phyloP scores from a whole-genome alignment of 2,797 vertebrate species.

The Tragelaphus oryx region DNA sequence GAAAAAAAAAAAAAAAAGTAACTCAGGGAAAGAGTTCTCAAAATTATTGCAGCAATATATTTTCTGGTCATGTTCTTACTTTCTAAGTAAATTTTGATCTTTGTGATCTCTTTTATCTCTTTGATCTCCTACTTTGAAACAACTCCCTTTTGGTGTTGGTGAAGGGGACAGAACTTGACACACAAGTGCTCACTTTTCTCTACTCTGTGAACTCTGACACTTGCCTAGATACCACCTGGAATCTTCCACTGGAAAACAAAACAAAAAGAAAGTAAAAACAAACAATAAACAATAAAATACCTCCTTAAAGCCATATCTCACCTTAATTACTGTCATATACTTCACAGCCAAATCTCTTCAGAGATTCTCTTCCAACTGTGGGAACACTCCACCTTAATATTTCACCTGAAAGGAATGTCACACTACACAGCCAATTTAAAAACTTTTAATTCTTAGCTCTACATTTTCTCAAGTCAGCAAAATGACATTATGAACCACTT shows the following conservation, averaged over 20 bases:
- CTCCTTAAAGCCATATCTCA: not conserved
- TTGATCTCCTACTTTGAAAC: conserved; percentile 50
- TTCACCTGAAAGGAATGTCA: not conserved
- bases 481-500: not conserved
- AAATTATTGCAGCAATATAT: conserved; percentile 26
- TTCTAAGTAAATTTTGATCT: conserved; percentile 52
- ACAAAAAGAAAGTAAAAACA: not conserved
- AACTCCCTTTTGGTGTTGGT: not conserved
- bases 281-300: not conserved
- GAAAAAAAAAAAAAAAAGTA: conserved; percentile 24
- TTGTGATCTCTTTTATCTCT: conserved; percentile 33
- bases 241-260: not conserved
- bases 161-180: not conserved
- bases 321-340: not conserved
- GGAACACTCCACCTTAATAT: not conserved
- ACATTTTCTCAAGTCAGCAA: not conserved
- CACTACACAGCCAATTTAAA: not conserved
- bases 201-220: not conserved
- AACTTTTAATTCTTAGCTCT: not conserved
- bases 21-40: conserved; percentile 26
- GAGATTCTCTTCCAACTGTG: not conserved
- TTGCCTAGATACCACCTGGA: not conserved
- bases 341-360: not conserved
- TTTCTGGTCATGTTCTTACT: conserved; percentile 48
- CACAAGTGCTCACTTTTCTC: not conserved